phyloP scores from a whole-genome alignment of 2,113 vertebrate genomes.

The Polyodon spathula region DNA sequence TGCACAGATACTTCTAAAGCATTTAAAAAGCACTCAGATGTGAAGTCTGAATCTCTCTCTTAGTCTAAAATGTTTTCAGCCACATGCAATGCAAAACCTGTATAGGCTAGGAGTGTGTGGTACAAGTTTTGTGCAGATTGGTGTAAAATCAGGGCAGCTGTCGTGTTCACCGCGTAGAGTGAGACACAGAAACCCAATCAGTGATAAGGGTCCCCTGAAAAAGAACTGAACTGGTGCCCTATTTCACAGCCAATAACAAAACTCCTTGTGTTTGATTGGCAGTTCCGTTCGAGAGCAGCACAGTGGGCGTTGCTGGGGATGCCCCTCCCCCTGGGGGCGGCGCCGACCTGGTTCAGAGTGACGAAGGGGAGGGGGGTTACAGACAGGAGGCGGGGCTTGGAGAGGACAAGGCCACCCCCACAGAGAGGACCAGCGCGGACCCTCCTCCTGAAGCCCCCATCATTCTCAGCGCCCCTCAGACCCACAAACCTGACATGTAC shows the following conservation, averaged over 20 bases:
- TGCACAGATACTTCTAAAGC: no score
- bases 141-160: no score
- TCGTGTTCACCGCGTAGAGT: no score
- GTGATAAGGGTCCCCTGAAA: no score
- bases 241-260: neutral
- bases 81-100: no score
- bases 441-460: slow-evolving; percentile 83
- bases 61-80: no score
- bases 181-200: no score
- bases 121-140: no score
- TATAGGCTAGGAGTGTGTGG: no score
- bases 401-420: neutral
- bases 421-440: slow-evolving; percentile 33
- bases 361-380: slow-evolving; percentile 36
- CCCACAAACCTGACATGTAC: slow-evolving; percentile 72
- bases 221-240: neutral
- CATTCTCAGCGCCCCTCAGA: slow-evolving; percentile 88
- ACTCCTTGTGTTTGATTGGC: slow-evolving; percentile 22
- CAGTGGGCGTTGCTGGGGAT: slow-evolving; percentile 16
- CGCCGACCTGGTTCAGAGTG: slow-evolving; percentile 49
- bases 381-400: slow-evolving; percentile 22
- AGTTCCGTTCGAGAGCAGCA: slow-evolving; percentile 47
- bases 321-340: slow-evolving; percentile 23
- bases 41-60: no score
- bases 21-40: no score